phyloP scores from a whole-genome alignment of 2,888 invertebrate species.

The Lithophane semibrunnea region DNA sequence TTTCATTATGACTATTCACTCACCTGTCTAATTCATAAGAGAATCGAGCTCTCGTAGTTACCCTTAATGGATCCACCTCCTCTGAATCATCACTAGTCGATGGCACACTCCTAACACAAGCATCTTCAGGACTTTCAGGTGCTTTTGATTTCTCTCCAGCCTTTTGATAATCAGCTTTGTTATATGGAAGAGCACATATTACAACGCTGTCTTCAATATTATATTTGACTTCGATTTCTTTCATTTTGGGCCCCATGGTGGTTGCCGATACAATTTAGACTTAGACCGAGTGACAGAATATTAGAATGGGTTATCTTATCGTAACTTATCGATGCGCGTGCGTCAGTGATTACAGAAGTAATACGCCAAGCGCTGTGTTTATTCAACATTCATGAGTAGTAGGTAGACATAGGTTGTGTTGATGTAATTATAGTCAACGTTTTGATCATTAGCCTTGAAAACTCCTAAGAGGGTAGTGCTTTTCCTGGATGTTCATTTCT shows the following conservation, averaged over 20 bases:
- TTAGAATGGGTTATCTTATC: constrained; percentile 49
- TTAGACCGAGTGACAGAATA: constrained; percentile 21
- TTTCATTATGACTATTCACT: background rate
- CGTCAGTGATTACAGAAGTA: constrained; percentile 46
- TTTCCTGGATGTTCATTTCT: background rate
- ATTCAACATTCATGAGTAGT: background rate
- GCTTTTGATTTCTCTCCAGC: background rate
- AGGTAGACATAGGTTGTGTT: background rate
- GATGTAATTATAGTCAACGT: background rate
- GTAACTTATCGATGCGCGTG: constrained; percentile 24
- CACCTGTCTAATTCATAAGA: constrained; percentile 61
- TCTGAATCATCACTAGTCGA: background rate
- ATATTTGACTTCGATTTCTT: constrained; percentile 16
- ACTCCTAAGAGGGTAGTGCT: background rate
- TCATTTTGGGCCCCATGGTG: constrained; percentile 47
- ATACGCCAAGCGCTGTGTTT: constrained; percentile 13
- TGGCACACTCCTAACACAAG: background rate
- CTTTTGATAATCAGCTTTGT: constrained; percentile 39
- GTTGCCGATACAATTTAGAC: constrained; percentile 12
- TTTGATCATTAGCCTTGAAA: background rate
- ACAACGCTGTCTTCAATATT: constrained; percentile 7
- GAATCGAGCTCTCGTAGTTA: constrained; percentile 50
- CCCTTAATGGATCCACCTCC: constrained; percentile 3
- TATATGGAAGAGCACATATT: constrained; percentile 47
- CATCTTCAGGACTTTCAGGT: background rate